A percentile compares a stretch with the other conserved stretches of the same genome.
Conservation (phyloP, 2,113 vertebrate genomes). For the Vireo altiloquus region DNA sequence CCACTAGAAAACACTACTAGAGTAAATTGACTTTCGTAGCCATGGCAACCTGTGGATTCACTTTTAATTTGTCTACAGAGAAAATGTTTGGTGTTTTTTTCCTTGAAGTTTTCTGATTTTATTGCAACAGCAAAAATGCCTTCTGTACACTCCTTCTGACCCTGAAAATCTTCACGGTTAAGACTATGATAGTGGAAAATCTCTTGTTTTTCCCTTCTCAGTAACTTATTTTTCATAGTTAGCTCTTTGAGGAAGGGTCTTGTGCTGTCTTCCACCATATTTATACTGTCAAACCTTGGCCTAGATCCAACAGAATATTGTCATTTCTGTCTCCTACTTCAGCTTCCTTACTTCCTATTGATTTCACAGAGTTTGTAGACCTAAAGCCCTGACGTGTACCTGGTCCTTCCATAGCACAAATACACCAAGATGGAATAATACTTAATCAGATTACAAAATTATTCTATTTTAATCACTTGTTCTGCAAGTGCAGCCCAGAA, state of each 20-base stretch:
- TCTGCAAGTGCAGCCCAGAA: neutral
- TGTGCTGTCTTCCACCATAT: neutral
- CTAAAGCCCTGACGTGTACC: neutral
- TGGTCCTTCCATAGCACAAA: neutral
- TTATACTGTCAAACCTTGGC: neutral
- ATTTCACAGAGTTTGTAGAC: neutral
- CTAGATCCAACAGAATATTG: neutral
- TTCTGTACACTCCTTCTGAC: neutral
- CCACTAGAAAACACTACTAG: neutral
- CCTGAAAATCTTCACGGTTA: neutral
- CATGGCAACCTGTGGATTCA: slow-evolving; percentile 18
- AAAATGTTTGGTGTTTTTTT: neutral
- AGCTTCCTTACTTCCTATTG: neutral
- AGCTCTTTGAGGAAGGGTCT: neutral
- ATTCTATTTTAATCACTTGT: neutral
- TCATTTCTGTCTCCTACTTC: neutral
- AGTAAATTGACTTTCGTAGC: slow-evolving; percentile 42
- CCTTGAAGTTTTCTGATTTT: neutral
- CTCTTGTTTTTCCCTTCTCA: neutral
- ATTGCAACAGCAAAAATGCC: neutral
- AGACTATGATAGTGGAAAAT: neutral
- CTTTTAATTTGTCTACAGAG: slow-evolving; percentile 20
- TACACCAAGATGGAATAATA: neutral
- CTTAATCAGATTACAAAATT: neutral
- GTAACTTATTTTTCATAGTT: neutral